Evolutionary conservation across 2,888 invertebrate species (phyloP).

Genomic region (Lamellibrachia satsuma): DNA sequence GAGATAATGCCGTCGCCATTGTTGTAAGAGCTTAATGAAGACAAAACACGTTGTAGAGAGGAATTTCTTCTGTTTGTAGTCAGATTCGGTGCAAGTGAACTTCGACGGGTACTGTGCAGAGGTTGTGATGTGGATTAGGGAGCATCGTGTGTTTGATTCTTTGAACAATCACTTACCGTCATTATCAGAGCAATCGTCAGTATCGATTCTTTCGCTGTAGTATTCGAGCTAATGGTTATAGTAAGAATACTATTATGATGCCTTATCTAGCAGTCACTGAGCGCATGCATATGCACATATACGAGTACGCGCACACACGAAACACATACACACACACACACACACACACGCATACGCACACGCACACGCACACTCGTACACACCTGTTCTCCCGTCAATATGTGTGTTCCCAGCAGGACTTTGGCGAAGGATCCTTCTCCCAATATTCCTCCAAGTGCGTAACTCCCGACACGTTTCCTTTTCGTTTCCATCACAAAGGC

Average conservation of each 20-base stretch:
- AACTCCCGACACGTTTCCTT: neutral
- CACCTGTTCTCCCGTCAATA: neutral
- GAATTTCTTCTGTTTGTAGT: neutral
- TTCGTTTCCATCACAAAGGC: neutral
- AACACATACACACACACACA: neutral
- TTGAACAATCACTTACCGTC: neutral
- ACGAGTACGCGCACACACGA: neutral
- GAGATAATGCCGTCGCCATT: neutral
- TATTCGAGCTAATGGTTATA: neutral
- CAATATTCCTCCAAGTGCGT: neutral
- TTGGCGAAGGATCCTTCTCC: neutral
- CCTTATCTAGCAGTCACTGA: neutral
- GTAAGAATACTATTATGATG: no score
- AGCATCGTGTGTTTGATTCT: neutral
- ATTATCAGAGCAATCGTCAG: neutral
- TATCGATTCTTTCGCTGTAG: neutral
- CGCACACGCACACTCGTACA: neutral
- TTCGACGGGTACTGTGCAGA: neutral
- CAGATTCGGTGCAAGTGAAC: neutral
- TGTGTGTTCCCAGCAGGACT: neutral
- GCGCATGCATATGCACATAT: neutral
- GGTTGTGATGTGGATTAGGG: neutral
- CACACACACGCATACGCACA: neutral
- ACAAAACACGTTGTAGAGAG: neutral
- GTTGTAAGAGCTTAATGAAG: neutral